These are phyloP conservation scores for Gibbula magus DNA, from an alignment of 2,888 invertebrate species.

Conservation along the genomic window DNA sequence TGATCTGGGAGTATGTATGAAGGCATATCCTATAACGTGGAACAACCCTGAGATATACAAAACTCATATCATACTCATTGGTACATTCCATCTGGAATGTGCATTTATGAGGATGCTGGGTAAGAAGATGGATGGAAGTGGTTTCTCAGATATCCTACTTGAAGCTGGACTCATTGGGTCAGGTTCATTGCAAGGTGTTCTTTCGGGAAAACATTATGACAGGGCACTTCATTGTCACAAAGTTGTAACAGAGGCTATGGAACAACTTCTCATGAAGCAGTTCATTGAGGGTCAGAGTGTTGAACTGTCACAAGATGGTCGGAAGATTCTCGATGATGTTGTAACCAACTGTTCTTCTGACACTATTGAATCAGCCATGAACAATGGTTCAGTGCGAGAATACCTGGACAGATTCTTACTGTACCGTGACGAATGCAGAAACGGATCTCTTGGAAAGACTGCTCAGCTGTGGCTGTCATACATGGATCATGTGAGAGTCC, in stretches of 20 bases:
- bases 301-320: neutral
- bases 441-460: constrained; percentile 28
- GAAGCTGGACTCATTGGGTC: constrained; percentile 37
- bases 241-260: constrained; percentile 36
- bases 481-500: constrained; percentile 29
- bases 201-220: constrained; percentile 44
- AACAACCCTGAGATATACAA: constrained; percentile 30
- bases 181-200: constrained; percentile 42
- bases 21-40: constrained; percentile 45
- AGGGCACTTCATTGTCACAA: constrained; percentile 47
- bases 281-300: neutral
- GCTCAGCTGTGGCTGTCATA: constrained; percentile 34
- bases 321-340: neutral
- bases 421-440: constrained; percentile 18
- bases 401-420: constrained; percentile 10
- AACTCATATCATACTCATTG: constrained; percentile 42
- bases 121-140: constrained; percentile 38
- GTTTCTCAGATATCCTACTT: constrained; percentile 35
- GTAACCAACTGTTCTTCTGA: neutral
- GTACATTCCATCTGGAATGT: constrained; percentile 35
- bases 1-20: constrained; percentile 50
- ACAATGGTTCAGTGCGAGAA: neutral
- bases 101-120: constrained; percentile 29
- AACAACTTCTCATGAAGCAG: constrained; percentile 36
- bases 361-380: neutral